Percentiles rank a stretch among this genome's conserved stretches.
phyloP scores from a whole-genome alignment of 2,113 vertebrate species.

The Lasiurus cinereus region DNA sequence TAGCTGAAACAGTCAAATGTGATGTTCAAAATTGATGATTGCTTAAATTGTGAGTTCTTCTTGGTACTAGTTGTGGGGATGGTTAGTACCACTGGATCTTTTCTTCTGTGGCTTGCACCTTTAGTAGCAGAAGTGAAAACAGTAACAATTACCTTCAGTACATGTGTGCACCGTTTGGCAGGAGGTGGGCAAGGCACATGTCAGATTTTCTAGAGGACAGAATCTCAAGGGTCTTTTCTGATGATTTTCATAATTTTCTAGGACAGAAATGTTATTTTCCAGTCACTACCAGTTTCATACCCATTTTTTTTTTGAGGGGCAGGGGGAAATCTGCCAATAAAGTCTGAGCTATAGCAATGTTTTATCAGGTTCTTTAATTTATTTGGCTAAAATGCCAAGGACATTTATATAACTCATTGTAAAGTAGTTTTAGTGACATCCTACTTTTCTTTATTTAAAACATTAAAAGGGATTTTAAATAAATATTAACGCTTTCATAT shows the following conservation, averaged over 20 bases:
- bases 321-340: neutral
- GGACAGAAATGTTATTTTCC: neutral
- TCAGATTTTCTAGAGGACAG: neutral
- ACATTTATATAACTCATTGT: neutral
- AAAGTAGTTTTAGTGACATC: slow-evolving; percentile 9
- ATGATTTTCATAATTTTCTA: neutral
- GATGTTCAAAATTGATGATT: neutral
- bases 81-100: neutral
- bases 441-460: neutral
- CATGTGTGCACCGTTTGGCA: neutral
- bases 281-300: neutral
- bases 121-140: slow-evolving; percentile 5
- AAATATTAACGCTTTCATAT: neutral
- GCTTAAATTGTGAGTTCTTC: neutral
- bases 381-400: neutral
- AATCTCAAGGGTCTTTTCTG: neutral
- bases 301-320: neutral
- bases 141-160: neutral
- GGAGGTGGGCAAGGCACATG: neutral
- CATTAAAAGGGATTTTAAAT: neutral
- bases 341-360: neutral
- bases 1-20: slow-evolving; percentile 1
- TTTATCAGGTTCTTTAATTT: slow-evolving; percentile 51
- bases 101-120: neutral
- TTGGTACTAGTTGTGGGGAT: neutral